Evolutionary conservation across 2,888 invertebrate species (phyloP).

Genomic region (Campaea margaritaria): DNA sequence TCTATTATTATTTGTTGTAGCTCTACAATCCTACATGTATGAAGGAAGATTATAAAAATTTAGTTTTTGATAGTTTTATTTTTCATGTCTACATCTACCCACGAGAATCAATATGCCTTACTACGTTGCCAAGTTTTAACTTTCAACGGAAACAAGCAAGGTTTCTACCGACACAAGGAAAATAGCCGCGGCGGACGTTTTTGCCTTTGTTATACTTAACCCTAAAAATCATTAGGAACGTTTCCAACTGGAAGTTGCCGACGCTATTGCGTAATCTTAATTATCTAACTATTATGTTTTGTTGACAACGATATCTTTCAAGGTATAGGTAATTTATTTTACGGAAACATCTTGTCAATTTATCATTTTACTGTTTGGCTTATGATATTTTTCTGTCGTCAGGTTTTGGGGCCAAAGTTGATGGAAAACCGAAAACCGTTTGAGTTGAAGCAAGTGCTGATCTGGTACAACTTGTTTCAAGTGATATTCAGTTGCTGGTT

Average conservation of each 20-base stretch:
- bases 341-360: conserved; percentile 3
- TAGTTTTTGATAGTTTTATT: no score
- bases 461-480: conserved; percentile 94
- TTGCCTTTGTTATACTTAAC: no score
- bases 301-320: conserved; percentile 12
- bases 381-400: conserved; percentile 44
- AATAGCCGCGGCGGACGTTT: no score
- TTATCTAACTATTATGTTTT: conserved; percentile 18
- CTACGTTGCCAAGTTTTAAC: no score
- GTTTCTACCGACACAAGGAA: no score
- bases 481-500: conserved; percentile 90
- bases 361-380: background rate
- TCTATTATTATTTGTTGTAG: no score
- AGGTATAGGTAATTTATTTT: conserved; percentile 11
- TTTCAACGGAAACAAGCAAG: no score
- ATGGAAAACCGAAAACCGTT: conserved; percentile 95
- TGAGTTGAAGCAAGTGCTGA: conserved; percentile 89
- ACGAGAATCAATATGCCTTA: no score
- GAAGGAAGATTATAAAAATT: no score
- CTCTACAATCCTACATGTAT: no score
- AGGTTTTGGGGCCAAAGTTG: conserved; percentile 90
- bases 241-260: conserved; percentile 53
- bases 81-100: no score
- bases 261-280: conserved; percentile 37
- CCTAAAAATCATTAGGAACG: conserved; percentile 47